phyloP scores from a whole-genome alignment of 2,113 vertebrate species.

The Caranx ignobilis region DNA sequence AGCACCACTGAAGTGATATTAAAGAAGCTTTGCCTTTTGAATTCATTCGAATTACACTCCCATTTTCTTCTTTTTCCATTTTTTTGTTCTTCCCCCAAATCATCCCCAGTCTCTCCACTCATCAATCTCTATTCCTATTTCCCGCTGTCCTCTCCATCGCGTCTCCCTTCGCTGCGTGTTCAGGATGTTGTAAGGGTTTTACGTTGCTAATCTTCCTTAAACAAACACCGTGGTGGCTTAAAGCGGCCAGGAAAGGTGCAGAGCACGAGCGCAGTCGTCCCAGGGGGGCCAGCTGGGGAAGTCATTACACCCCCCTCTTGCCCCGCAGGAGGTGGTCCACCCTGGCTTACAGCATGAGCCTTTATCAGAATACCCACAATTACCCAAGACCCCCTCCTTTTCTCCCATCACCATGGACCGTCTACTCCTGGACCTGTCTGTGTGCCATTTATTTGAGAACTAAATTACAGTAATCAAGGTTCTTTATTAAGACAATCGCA shows the following conservation, averaged over 20 bases:
- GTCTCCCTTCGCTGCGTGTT: conserved; percentile 72
- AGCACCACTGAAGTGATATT: neutral
- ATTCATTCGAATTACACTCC: neutral
- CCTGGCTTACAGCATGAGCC: conserved; percentile 64
- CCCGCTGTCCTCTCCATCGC: conserved; percentile 55
- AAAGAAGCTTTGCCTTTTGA: neutral
- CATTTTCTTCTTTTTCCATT: conserved; percentile 14
- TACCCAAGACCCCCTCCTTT: conserved; percentile 1
- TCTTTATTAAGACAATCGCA: neutral
- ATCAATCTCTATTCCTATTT: conserved; percentile 71
- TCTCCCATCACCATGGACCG: conserved; percentile 4
- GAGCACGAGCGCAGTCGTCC: conserved; percentile 83
- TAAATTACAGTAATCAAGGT: neutral
- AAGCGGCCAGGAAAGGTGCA: conserved; percentile 78
- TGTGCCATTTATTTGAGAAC: neutral
- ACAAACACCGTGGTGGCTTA: conserved; percentile 81
- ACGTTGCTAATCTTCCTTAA: conserved; percentile 87
- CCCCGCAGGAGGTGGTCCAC: conserved; percentile 73
- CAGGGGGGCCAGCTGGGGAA: conserved; percentile 84
- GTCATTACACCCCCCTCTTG: conserved; percentile 82
- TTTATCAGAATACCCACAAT: conserved; percentile 66
- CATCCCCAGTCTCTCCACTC: conserved; percentile 1
- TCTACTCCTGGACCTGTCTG: conserved; percentile 9
- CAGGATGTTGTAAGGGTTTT: conserved; percentile 86
- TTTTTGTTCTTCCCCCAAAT: neutral